phyloP scores from a whole-genome alignment of 2,113 vertebrate genomes.

The Macquaria ambigua region DNA sequence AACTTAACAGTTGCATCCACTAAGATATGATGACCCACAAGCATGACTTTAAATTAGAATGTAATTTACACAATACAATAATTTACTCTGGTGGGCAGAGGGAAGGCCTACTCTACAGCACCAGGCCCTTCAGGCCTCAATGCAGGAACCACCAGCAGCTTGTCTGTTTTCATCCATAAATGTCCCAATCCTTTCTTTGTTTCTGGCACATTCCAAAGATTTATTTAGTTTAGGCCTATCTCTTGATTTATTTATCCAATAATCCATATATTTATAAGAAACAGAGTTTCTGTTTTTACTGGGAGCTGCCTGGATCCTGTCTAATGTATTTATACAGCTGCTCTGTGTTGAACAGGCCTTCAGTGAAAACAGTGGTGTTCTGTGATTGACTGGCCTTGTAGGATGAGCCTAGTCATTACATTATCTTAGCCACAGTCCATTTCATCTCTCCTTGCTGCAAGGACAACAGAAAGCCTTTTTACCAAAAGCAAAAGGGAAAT shows the following conservation, averaged over 20 bases:
- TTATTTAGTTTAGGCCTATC: slow-evolving; percentile 66
- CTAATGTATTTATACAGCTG: slow-evolving; percentile 85
- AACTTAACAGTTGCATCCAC: slow-evolving; percentile 23
- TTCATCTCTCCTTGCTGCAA: slow-evolving; percentile 57
- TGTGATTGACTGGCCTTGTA: slow-evolving; percentile 80
- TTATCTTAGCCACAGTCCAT: slow-evolving; percentile 60
- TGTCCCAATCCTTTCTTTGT: slow-evolving; percentile 46
- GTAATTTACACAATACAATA: slow-evolving; percentile 36
- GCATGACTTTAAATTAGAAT: slow-evolving; percentile 28
- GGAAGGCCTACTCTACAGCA: slow-evolving; percentile 11
- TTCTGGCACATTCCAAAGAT: slow-evolving; percentile 68
- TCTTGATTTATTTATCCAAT: slow-evolving; percentile 81
- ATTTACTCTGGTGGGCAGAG: slow-evolving; percentile 8
- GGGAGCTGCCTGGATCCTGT: slow-evolving; percentile 54
- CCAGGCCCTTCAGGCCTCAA: slow-evolving; percentile 34
- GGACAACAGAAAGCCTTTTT: slow-evolving; percentile 49
- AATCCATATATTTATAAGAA: slow-evolving; percentile 76
- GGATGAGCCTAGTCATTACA: slow-evolving; percentile 66
- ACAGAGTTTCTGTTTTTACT: slow-evolving; percentile 74
- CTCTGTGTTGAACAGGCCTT: slow-evolving; percentile 67
- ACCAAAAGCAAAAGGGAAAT: slow-evolving; percentile 28
- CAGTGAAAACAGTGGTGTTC: slow-evolving; percentile 68
- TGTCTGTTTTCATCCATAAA: slow-evolving; percentile 53
- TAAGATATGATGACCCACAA: slow-evolving; percentile 27
- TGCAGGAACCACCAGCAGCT: slow-evolving; percentile 16